A percentile compares a stretch with the other conserved stretches of the same genome.
These are phyloP conservation scores for Dipodomys spectabilis DNA, from an alignment of 2,113 vertebrate species.

Conservation along the genomic window DNA sequence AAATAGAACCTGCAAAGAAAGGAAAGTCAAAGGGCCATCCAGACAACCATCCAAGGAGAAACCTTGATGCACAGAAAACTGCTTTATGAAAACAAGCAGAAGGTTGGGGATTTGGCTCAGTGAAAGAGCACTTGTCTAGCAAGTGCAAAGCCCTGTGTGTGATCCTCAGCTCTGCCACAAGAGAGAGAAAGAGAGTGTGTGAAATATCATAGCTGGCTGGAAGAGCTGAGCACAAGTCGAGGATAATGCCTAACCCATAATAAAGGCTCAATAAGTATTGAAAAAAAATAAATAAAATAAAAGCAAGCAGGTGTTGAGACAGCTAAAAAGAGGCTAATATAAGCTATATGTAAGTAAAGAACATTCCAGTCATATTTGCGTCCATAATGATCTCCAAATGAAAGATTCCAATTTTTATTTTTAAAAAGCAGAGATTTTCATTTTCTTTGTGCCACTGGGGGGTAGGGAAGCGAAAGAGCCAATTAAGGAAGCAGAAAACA, in stretches of 20 bases:
- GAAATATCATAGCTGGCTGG: too few relatives aligned
- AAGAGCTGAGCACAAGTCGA: too few relatives aligned
- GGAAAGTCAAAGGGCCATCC: neutral
- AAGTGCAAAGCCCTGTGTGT: too few relatives aligned
- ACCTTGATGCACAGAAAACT: neutral
- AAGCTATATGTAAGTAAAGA: neutral
- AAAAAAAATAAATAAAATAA: neutral
- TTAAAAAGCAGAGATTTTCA: conserved; percentile 3
- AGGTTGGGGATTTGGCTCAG: too few relatives aligned
- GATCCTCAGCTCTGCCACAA: too few relatives aligned
- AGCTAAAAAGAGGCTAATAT: neutral
- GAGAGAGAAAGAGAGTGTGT: too few relatives aligned
- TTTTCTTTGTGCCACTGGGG: neutral
- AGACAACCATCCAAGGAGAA: neutral
- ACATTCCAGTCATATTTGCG: neutral
- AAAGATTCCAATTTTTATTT: neutral
- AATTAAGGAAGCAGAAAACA: neutral
- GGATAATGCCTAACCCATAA: too few relatives aligned
- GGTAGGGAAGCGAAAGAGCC: neutral
- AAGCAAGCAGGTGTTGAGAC: neutral
- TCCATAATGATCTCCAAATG: neutral
- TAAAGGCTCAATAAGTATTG: too few relatives aligned
- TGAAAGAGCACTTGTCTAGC: too few relatives aligned
- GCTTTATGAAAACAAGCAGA: neutral
- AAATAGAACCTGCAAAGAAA: neutral